Evolutionary conservation across 2,113 vertebrate species (phyloP).

Genomic region (Eptatretus burgeri): DNA sequence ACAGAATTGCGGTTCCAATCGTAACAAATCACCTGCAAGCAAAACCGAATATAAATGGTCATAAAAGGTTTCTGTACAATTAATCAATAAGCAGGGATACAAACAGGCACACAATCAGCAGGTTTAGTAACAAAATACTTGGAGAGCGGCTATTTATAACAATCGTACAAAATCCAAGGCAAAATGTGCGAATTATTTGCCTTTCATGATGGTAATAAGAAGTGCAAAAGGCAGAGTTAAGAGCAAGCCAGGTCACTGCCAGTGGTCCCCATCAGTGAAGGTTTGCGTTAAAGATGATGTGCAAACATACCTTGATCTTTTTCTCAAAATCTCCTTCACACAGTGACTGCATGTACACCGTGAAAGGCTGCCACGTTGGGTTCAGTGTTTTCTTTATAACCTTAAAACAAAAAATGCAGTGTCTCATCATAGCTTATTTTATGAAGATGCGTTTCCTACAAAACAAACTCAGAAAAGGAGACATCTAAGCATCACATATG

Average conservation of each 20-base stretch:
- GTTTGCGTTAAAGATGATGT: too few relatives aligned
- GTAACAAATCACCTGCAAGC: constrained; percentile 45
- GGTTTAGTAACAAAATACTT: too few relatives aligned
- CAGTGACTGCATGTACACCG: constrained; percentile 62
- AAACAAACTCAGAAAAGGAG: background rate
- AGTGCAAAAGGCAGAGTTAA: too few relatives aligned
- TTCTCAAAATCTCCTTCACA: constrained; percentile 71
- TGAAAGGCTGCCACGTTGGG: constrained; percentile 68
- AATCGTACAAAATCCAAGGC: too few relatives aligned
- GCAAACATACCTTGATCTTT: constrained; percentile 37
- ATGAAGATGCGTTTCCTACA: background rate
- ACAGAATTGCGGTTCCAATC: constrained; percentile 84
- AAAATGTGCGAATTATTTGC: too few relatives aligned
- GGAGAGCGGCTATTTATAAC: too few relatives aligned
- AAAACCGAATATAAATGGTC: background rate
- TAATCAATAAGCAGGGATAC: too few relatives aligned
- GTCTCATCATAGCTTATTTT: background rate
- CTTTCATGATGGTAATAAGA: too few relatives aligned
- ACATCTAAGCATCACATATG: background rate
- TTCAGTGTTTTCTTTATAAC: constrained; percentile 94
- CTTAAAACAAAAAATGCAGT: constrained; percentile 15
- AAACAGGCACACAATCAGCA: too few relatives aligned
- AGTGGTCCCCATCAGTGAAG: too few relatives aligned
- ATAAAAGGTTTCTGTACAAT: too few relatives aligned
- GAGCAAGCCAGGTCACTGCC: too few relatives aligned